A percentile compares a stretch with the other conserved stretches of the same genome.
phyloP scores from a whole-genome alignment of 2,888 invertebrate genomes.

The Dugesia japonica region DNA sequence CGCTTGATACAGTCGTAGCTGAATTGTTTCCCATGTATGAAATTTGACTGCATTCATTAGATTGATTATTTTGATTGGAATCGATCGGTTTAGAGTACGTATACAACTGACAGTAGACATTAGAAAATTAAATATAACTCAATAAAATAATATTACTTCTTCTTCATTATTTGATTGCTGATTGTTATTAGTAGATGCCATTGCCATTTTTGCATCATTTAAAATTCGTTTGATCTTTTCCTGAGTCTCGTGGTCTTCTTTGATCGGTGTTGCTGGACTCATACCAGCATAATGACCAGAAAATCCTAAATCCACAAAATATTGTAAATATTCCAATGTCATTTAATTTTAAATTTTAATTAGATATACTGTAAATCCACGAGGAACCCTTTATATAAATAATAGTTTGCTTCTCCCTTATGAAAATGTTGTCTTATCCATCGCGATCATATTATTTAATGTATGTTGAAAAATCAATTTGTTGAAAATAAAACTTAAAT shows the following conservation, averaged over 20 bases:
- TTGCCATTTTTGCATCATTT: slow-evolving; percentile 73
- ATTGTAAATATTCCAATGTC: no score
- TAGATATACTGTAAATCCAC: no score
- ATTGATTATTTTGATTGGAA: not conserved
- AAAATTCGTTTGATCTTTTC: slow-evolving; percentile 81
- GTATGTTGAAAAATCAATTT: no score
- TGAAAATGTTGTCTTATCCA: no score
- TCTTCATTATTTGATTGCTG: not conserved
- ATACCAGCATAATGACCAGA: slow-evolving; percentile 8
- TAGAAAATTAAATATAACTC: not conserved
- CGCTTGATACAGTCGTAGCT: not conserved
- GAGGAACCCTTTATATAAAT: no score
- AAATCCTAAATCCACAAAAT: no score
- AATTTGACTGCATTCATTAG: not conserved
- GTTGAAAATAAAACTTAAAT: no score
- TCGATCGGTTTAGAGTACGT: not conserved
- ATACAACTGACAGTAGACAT: not conserved
- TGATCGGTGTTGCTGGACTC: slow-evolving; percentile 21
- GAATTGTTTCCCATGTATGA: not conserved
- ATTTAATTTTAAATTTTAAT: no score
- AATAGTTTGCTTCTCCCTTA: no score
- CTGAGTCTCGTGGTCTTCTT: slow-evolving; percentile 61
- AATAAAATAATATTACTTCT: not conserved
- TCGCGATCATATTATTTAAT: no score
- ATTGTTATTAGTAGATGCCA: slow-evolving; percentile 49